Base-by-base conservation (phyloP, 2,797 vertebrate genomes). In the Dermochelys coriacea region DNA sequence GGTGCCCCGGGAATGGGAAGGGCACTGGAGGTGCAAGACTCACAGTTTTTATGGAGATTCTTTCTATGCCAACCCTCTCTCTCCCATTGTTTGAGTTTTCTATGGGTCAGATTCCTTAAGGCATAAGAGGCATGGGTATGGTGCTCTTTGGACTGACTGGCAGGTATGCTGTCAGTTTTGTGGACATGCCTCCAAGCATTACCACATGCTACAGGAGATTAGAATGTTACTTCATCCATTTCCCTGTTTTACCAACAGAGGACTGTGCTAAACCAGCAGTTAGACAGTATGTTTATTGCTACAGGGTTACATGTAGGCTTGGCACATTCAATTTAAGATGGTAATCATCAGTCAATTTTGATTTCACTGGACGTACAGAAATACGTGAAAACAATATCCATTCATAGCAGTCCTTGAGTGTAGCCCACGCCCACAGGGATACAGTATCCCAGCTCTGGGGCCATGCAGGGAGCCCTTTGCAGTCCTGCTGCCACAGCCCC, bases 151-250 rank as follows among this genome's bases (percentile, higher is more conserved):
- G 85, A 41, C 51, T 9, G 51, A 45, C n/a, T 52, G 93, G 84
- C 7, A 1, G 0, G 19, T 25, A 3, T 11, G 80, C n/a, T 31
- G 14, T 2, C 0, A 15, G 59, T 91, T 57, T 86, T 78, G 2
- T 31, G 1, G 0, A 74, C 45, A 81, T 49, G 71, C 52, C 93
- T 84, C 2, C 0, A 83, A 94, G 84, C 91, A 95, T 64, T 51
- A 80, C 41, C 21, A 18, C 7, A 41, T 45, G 0, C 93, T 57
- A 85, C 12, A 0, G 74, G 94, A 82, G 55, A 23, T 68, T 14
- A 88, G 93, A 95, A 94, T 90, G 90, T 82, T 93, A 54, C 82
- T 90, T 88, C 82, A 85, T 82, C 34, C 2, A 1, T 80, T 59
- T 85, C 45, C 37, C 82, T 82, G 8, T 34, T 0, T 78, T 68